Conservation (phyloP, 2,113 vertebrate genomes). For the Pachycephala philippinensis region DNA sequence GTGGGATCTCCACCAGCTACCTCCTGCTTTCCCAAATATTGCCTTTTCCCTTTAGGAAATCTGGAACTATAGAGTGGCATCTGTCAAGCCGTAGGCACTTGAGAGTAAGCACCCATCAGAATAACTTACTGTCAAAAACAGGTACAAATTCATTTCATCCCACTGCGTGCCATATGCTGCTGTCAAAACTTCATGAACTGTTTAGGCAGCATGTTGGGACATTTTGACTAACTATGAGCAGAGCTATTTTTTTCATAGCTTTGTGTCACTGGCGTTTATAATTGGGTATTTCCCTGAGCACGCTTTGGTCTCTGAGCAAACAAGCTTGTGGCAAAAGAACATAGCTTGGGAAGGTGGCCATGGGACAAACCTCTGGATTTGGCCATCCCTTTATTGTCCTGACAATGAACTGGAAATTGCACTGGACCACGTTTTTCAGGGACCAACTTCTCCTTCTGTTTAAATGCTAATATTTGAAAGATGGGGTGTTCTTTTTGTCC, state of each 20-base stretch:
- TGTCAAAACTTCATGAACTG: conserved; percentile 65
- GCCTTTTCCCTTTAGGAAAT: conserved; percentile 40
- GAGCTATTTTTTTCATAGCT: conserved; percentile 31
- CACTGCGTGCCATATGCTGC: conserved; percentile 61
- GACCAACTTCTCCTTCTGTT: not conserved
- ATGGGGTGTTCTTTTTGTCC: not conserved
- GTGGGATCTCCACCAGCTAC: not conserved
- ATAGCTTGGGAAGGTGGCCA: not conserved
- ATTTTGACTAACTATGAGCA: conserved; percentile 52
- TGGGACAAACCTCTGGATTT: not conserved
- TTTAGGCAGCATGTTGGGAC: conserved; percentile 63
- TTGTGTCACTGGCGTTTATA: not conserved
- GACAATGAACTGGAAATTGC: not conserved
- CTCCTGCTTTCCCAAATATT: conserved; percentile 36
- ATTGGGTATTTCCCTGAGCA: conserved; percentile 7
- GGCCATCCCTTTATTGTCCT: accelerated
- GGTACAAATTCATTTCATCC: conserved; percentile 59
- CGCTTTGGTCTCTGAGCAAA: not conserved
- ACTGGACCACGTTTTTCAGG: accelerated
- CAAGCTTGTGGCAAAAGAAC: not conserved
- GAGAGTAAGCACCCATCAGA: conserved; percentile 56
- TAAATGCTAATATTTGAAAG: not conserved
- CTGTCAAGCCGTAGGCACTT: conserved; percentile 56
- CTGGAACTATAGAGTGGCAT: conserved; percentile 46
- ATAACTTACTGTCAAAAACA: conserved; percentile 62